Conservation (phyloP, 2,797 vertebrate genomes). For the Knipowitschia caucasica region DNA sequence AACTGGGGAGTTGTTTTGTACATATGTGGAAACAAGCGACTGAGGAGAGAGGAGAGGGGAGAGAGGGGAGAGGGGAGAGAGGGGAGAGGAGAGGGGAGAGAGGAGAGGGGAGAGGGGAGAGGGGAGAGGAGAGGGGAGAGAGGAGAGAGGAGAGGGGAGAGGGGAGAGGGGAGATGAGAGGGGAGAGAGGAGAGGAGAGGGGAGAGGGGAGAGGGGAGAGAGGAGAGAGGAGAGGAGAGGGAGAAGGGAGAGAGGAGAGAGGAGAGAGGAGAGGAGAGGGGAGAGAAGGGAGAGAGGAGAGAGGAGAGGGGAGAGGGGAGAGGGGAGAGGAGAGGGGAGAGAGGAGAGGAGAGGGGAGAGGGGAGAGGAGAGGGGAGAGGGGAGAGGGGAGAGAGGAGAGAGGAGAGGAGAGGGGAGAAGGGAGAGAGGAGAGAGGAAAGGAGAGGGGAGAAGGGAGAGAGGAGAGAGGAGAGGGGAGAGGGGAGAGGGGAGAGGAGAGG, state of each 20-base stretch:
- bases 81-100: too few relatives aligned
- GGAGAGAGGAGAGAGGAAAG: too few relatives aligned
- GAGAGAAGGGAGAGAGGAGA: slow-evolving; percentile 21
- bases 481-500: slow-evolving; percentile 9
- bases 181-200: too few relatives aligned
- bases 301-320: too few relatives aligned
- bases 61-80: too few relatives aligned
- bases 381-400: slow-evolving; percentile 15
- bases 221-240: neutral
- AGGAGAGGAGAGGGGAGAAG: too few relatives aligned
- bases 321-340: neutral
- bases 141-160: slow-evolving; percentile 13
- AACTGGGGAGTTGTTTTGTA: slow-evolving; percentile 12
- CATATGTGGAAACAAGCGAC: too few relatives aligned
- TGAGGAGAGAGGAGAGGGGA: slow-evolving; percentile 15
- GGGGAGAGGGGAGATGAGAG: too few relatives aligned
- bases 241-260: neutral
- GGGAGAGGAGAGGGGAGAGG: slow-evolving; percentile 13
- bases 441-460: too few relatives aligned
- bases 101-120: neutral
- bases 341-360: neutral
- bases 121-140: neutral
- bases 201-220: too few relatives aligned
- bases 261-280: slow-evolving; percentile 13
- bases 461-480: slow-evolving; percentile 3